phyloP scores from a whole-genome alignment of 1,140 invertebrate genomes.

The Drosophila eugracilis region DNA sequence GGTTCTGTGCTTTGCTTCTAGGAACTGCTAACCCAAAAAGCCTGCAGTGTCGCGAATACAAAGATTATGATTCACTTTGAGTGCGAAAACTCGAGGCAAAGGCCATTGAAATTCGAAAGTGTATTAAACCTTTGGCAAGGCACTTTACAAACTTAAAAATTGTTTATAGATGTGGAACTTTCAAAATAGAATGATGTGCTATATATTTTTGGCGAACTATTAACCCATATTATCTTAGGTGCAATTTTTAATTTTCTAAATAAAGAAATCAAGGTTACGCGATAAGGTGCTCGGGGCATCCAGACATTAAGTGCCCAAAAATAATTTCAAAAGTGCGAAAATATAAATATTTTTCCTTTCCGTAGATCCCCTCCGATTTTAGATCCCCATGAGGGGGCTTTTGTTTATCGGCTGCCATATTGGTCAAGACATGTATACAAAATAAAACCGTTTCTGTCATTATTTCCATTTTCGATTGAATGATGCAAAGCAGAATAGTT shows the following conservation, averaged over 20 bases:
- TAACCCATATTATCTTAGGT: slow-evolving; percentile 1
- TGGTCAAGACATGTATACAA: slow-evolving; percentile 18
- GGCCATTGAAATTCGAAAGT: slow-evolving; percentile 27
- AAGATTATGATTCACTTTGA: no score
- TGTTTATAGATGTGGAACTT: slow-evolving; percentile 1
- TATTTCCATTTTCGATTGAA: slow-evolving; percentile 24
- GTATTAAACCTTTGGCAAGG: background rate
- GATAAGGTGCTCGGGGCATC: slow-evolving; percentile 15
- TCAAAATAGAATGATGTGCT: background rate
- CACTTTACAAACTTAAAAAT: background rate
- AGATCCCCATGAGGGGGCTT: slow-evolving; percentile 3
- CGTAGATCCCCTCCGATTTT: background rate
- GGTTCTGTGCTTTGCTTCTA: no score
- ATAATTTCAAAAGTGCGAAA: slow-evolving; percentile 18
- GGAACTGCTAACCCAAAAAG: no score
- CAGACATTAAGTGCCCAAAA: background rate
- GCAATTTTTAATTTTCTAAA: slow-evolving; percentile 15
- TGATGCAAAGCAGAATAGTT: slow-evolving; percentile 28
- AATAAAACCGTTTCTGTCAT: slow-evolving; percentile 19
- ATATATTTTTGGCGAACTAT: background rate
- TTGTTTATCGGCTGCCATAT: slow-evolving; percentile 29
- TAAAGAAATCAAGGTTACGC: background rate
- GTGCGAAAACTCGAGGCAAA: no score
- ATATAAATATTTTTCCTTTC: background rate
- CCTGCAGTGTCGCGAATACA: no score